Evolutionary conservation across 2,888 invertebrate species (phyloP).

Genomic region (Eilema sororculum): DNA sequence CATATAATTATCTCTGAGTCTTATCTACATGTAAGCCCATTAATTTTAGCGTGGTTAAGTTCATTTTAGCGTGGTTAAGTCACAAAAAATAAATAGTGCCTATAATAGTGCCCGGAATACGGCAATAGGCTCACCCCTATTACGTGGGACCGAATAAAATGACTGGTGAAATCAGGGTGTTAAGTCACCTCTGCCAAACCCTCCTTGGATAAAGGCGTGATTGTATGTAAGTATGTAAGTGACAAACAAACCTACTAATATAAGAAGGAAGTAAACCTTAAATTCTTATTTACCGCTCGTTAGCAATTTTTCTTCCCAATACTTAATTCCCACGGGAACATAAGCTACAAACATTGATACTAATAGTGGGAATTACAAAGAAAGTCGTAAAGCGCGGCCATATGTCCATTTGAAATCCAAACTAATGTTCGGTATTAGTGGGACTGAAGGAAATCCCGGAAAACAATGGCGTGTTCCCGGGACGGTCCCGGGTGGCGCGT

Average conservation of each 20-base stretch:
- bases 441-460: constrained; percentile 51
- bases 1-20: too few species aligned
- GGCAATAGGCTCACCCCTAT: too few species aligned
- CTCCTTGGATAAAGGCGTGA: too few species aligned
- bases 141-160: too few species aligned
- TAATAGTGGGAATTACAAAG: constrained; percentile 55
- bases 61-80: too few species aligned
- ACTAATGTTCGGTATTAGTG: constrained; percentile 67
- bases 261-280: not conserved
- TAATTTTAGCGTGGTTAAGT: too few species aligned
- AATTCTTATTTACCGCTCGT: not conserved
- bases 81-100: too few species aligned
- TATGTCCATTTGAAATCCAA: constrained; percentile 61
- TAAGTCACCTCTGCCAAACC: too few species aligned
- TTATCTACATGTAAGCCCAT: too few species aligned
- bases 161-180: too few species aligned
- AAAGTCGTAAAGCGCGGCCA: constrained; percentile 52
- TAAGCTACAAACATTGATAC: constrained; percentile 42
- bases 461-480: constrained; percentile 55
- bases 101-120: too few species aligned
- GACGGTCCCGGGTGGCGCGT: constrained; percentile 44
- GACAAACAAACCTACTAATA: not conserved
- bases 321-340: constrained; percentile 18
- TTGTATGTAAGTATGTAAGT: too few species aligned
- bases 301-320: not conserved